Evolutionary conservation across 2,888 invertebrate genomes (phyloP), one percentile per base, ranked within the genome.

Genomic region (Drosophila paucipuncta): DNA sequence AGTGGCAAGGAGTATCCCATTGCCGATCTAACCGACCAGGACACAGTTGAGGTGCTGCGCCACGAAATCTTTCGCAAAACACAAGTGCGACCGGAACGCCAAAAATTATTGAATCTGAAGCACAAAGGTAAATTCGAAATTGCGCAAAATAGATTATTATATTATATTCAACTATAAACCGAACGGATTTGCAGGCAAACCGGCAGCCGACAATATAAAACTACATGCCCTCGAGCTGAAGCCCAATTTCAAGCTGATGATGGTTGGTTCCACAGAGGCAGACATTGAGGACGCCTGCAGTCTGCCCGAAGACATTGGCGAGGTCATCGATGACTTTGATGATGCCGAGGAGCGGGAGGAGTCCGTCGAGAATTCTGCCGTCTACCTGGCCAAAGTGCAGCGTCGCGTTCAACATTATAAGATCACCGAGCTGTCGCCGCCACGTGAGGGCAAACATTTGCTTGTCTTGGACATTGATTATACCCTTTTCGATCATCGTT

Each of bases 381-480:
- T 96, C 57, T 97, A 97, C 92, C 92, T 97, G 90, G 95, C 96
- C 0, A 97, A 97, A 94, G 96, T 98, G 76, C 96, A 97, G 85
- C 96, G 96, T 85, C 94, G 98, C 73, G 96, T 98, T 2, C 95
- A 95, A 77, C 96, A 97, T 64, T 98, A 98, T 91, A 96, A 97
- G 91, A 96, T 98, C 49, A 96, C 95, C 55, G 95, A 97, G 68
- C 85, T 99, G 41, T 98, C 97, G 93, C 96, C 97, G 62, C 96
- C 98, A 0, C 94, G 99, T 25, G 95, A 95, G 7, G 97, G 96
- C 10, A 99, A 98, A 92, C 98, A 98, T 89, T 94, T 99, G 16
- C 94, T 99, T 0, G 99, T 99, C 0, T 94, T 99, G 60, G 99
- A 99, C 91, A 98, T 99, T 91, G 99, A 99, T 93, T 99, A 99